Evolutionary conservation across 2,888 invertebrate species (phyloP).

Genomic region (Limnephilus auricula): DNA sequence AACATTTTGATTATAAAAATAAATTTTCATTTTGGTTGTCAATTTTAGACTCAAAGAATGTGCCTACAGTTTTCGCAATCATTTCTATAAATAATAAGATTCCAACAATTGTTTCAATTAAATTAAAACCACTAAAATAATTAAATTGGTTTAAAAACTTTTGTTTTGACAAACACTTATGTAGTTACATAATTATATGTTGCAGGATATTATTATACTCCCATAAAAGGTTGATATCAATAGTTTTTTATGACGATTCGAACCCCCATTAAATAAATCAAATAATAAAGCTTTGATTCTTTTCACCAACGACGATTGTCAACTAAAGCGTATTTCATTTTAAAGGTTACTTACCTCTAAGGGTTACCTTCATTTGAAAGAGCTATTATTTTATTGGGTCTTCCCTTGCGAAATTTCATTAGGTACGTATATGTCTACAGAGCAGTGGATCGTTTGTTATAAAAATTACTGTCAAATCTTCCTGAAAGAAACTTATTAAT

Average conservation of each 20-base stretch:
- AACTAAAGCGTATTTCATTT: neutral
- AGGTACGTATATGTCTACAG: neutral
- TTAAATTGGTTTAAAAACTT: neutral
- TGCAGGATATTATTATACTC: neutral
- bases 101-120: neutral
- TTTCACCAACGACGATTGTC: neutral
- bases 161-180: neutral
- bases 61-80: neutral
- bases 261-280: too few species aligned
- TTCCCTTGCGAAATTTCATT: neutral
- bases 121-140: too few species aligned
- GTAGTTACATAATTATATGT: neutral
- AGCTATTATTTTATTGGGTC: neutral
- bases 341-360: constrained; percentile 17
- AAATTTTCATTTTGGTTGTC: too few species aligned
- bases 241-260: too few species aligned
- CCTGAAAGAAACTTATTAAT: neutral
- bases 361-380: neutral
- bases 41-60: too few species aligned
- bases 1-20: too few species aligned
- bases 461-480: neutral
- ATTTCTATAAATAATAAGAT: neutral
- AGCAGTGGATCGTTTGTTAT: neutral
- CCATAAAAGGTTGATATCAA: too few species aligned
- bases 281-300: neutral